phyloP scores from a whole-genome alignment of 2,888 invertebrate genomes.

The Drosophila pseudotakahashii region DNA sequence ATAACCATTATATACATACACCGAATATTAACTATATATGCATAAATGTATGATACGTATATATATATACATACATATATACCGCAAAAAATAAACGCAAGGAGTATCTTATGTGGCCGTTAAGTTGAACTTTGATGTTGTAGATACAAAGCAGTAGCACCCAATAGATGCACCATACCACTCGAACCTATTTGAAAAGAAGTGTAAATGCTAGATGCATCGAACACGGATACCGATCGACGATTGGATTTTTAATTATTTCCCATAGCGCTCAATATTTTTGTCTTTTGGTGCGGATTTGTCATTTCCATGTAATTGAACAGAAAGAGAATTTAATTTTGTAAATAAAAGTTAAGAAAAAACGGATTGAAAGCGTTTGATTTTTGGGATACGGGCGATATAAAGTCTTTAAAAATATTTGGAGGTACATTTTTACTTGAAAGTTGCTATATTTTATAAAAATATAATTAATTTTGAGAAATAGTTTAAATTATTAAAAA shows the following conservation, averaged over 20 bases:
- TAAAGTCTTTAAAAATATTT: no score
- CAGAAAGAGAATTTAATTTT: slow-evolving; percentile 66
- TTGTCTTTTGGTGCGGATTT: slow-evolving; percentile 46
- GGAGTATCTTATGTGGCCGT: slow-evolving; percentile 58
- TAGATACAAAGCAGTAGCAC: slow-evolving; percentile 66
- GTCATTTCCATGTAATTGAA: slow-evolving; percentile 48
- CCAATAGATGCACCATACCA: slow-evolving; percentile 28
- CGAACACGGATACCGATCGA: slow-evolving; percentile 57
- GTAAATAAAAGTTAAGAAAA: slow-evolving; percentile 73
- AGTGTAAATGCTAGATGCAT: slow-evolving; percentile 31
- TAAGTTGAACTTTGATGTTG: slow-evolving; percentile 81
- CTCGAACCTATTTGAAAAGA: slow-evolving; percentile 23
- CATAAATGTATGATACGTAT: slow-evolving; percentile 44
- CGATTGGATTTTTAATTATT: slow-evolving; percentile 58
- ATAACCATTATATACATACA: slow-evolving; percentile 41
- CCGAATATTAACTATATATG: slow-evolving; percentile 44
- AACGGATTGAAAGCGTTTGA: slow-evolving; percentile 25
- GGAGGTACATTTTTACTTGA: no score
- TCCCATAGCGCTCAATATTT: slow-evolving; percentile 38
- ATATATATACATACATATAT: slow-evolving; percentile 27
- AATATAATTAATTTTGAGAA: no score
- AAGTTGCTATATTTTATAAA: no score
- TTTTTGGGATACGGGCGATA: neutral
- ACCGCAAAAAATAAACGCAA: slow-evolving; percentile 47
- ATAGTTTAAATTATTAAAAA: no score